These are phyloP conservation scores for Gymnoscelis rufifasciata DNA, from an alignment of 2,888 invertebrate genomes.

Conservation along the genomic window DNA sequence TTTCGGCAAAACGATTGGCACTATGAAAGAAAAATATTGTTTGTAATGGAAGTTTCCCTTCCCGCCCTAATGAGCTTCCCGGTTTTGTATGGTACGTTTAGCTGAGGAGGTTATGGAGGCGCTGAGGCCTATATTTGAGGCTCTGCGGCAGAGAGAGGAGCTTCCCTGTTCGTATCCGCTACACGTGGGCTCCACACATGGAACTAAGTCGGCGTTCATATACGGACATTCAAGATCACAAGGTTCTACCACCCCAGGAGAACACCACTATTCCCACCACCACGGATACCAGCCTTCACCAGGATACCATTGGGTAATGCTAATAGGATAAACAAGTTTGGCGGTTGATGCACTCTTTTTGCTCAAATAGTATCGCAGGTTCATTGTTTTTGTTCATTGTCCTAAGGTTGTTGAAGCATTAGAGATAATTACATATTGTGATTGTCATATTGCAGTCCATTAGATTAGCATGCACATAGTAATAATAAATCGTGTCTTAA, in stretches of 20 bases:
- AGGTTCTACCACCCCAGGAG: slow-evolving; percentile 82
- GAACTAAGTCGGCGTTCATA: slow-evolving; percentile 80
- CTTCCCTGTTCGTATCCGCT: slow-evolving; percentile 94
- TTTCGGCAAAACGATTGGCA: slow-evolving; percentile 70
- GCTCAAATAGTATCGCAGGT: slow-evolving; percentile 46
- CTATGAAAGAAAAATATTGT: slow-evolving; percentile 63
- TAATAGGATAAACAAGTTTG: slow-evolving; percentile 62
- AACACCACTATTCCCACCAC: slow-evolving; percentile 81
- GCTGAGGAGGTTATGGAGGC: slow-evolving; percentile 97
- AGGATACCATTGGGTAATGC: slow-evolving; percentile 87
- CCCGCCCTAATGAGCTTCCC: slow-evolving; percentile 65
- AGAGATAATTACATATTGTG: slow-evolving; percentile 38
- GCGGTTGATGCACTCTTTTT: slow-evolving; percentile 47
- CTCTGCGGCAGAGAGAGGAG: slow-evolving; percentile 93
- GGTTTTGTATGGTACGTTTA: slow-evolving; percentile 78
- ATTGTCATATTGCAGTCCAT: slow-evolving; percentile 39
- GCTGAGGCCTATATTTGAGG: slow-evolving; percentile 97
- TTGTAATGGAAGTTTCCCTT: slow-evolving; percentile 47
- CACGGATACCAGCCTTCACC: slow-evolving; percentile 85
- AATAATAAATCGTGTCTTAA: background rate
- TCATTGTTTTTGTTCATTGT: slow-evolving; percentile 40
- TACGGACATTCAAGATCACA: slow-evolving; percentile 81
- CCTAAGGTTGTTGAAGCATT: slow-evolving; percentile 46
- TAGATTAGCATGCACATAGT: slow-evolving; percentile 55
- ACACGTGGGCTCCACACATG: slow-evolving; percentile 86